A percentile compares a stretch with the other conserved stretches of the same genome.
Evolutionary conservation across 1,140 invertebrate species (phyloP).

Genomic region (Cherax destructor): DNA sequence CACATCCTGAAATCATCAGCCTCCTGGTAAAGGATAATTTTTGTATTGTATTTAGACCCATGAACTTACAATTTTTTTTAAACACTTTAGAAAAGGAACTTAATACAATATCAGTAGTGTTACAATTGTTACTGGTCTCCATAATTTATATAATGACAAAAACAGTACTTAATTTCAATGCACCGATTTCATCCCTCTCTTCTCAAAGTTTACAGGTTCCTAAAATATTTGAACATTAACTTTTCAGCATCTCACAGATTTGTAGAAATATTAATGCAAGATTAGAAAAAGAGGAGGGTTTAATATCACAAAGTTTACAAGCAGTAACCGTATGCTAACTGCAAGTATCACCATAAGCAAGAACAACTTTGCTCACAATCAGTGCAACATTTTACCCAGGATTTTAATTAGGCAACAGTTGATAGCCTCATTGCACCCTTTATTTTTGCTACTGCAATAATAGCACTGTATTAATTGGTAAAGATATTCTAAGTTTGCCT

Average conservation of each 20-base stretch:
- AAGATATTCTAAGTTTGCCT: too few species aligned
- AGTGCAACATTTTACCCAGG: not conserved
- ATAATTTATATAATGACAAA: not conserved
- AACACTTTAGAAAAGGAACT: not conserved
- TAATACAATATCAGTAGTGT: not conserved
- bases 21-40: not conserved
- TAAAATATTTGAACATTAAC: conserved; percentile 9
- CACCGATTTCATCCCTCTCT: not conserved
- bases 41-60: too few species aligned
- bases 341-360: not conserved
- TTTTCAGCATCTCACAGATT: not conserved
- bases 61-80: too few species aligned
- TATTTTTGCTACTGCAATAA: too few species aligned
- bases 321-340: not conserved
- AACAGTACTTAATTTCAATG: not conserved
- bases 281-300: conserved; percentile 13
- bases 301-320: conserved; percentile 9
- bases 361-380: not conserved
- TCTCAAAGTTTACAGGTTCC: not conserved
- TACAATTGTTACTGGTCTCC: not conserved
- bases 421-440: not conserved
- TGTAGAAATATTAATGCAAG: not conserved
- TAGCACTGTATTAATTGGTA: too few species aligned
- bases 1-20: not conserved
- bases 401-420: not conserved